phyloP scores from a whole-genome alignment of 2,113 vertebrate species.

The Paratilapia polleni region DNA sequence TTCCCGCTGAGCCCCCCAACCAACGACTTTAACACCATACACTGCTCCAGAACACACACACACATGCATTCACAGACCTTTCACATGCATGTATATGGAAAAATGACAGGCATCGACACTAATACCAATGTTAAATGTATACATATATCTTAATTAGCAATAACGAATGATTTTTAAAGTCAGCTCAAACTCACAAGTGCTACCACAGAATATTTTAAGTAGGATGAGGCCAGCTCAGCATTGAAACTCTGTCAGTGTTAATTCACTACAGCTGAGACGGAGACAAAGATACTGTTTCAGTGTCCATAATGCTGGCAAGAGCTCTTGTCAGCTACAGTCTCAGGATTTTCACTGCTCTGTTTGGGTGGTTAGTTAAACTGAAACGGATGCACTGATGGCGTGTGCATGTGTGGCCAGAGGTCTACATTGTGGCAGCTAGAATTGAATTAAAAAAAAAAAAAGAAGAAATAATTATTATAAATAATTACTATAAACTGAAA shows the following conservation, averaged over 20 bases:
- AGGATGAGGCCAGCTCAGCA: conserved; percentile 56
- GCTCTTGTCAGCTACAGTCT: neutral
- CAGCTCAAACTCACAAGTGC: neutral
- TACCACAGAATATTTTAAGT: conserved; percentile 14
- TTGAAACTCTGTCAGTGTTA: conserved; percentile 86
- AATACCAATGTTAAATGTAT: neutral
- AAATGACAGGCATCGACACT: neutral
- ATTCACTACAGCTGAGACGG: conserved; percentile 90
- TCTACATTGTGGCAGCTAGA: neutral
- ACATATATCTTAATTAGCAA: neutral
- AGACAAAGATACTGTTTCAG: conserved; percentile 49
- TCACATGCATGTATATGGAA: neutral
- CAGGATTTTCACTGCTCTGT: neutral
- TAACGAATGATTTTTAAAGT: neutral
- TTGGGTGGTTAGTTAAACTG: neutral
- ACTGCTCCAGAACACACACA: conserved; percentile 46
- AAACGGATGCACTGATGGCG: neutral
- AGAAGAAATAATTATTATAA: too few relatives aligned
- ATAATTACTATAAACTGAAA: too few relatives aligned
- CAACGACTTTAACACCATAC: conserved; percentile 84
- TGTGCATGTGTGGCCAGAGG: neutral
- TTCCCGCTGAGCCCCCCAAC: conserved; percentile 83
- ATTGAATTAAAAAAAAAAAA: neutral
- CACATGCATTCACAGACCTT: conserved; percentile 6
- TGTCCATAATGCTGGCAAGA: conserved; percentile 2